These are phyloP conservation scores for Dasypogon diadema DNA, from an alignment of 2,888 invertebrate species.

Conservation along the genomic window DNA sequence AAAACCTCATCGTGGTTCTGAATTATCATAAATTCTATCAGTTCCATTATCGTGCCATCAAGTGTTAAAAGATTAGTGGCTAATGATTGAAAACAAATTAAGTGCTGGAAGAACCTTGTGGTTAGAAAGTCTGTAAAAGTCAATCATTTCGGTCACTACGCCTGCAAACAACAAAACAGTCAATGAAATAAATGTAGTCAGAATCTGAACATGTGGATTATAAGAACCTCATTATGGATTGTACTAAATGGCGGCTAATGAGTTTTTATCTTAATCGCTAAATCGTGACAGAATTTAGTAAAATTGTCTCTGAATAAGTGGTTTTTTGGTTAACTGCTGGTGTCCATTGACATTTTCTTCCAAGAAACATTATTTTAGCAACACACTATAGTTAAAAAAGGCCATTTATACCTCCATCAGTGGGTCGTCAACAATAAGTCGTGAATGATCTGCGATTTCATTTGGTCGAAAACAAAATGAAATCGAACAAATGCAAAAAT, in stretches of 20 bases:
- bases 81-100: background rate
- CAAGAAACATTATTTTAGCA: no score
- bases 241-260: conserved; percentile 16
- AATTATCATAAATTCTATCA: conserved; percentile 29
- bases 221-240: background rate
- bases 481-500: background rate
- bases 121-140: background rate
- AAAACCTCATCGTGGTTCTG: background rate
- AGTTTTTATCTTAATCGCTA: conserved; percentile 30
- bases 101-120: background rate
- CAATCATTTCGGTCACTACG: background rate
- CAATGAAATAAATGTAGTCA: background rate
- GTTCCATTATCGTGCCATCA: conserved; percentile 19
- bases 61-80: background rate
- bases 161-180: background rate
- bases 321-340: background rate
- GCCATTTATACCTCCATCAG: conserved; percentile 22
- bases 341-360: no score
- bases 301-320: background rate
- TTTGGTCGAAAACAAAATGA: background rate
- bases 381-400: background rate
- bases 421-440: conserved; percentile 16
- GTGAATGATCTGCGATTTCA: conserved; percentile 30
- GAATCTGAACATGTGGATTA: background rate
- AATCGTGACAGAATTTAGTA: conserved; percentile 40